Conservation (phyloP, 2,113 vertebrate species). For the Scatophagus argus region DNA sequence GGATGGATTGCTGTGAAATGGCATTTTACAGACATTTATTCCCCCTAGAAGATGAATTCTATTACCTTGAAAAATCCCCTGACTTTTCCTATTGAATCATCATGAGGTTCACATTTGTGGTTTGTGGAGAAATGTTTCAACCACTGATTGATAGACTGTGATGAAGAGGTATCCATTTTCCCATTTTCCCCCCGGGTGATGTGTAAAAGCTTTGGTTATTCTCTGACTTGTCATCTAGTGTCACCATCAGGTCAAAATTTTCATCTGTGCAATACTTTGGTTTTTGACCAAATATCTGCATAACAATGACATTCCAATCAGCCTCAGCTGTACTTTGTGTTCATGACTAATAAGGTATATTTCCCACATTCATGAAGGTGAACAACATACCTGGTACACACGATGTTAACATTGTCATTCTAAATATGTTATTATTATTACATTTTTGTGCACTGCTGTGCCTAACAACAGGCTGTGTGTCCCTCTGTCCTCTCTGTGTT, state of each 20-base stretch:
- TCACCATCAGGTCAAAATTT: neutral
- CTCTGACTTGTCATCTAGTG: neutral
- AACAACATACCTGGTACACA: neutral
- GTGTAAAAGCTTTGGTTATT: too few species aligned
- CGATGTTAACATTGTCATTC: neutral
- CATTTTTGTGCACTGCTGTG: too few species aligned
- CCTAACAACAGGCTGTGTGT: too few species aligned
- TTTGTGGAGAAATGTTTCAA: too few species aligned
- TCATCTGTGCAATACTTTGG: neutral
- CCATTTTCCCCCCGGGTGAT: too few species aligned
- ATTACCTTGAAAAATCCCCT: neutral
- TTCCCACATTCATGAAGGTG: neutral
- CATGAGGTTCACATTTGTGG: too few species aligned
- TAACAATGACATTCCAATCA: neutral
- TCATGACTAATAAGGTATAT: too few species aligned
- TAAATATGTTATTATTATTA: neutral
- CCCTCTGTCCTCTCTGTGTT: neutral
- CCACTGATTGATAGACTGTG: neutral
- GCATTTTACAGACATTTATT: neutral
- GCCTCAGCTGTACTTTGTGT: neutral
- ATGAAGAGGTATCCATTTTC: neutral
- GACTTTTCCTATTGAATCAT: neutral
- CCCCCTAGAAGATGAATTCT: neutral
- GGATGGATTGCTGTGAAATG: fast-evolving
- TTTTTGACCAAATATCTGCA: neutral